These are phyloP conservation scores for Adrianichthys oophorus DNA, from an alignment of 2,797 vertebrate species.

Conservation along the genomic window DNA sequence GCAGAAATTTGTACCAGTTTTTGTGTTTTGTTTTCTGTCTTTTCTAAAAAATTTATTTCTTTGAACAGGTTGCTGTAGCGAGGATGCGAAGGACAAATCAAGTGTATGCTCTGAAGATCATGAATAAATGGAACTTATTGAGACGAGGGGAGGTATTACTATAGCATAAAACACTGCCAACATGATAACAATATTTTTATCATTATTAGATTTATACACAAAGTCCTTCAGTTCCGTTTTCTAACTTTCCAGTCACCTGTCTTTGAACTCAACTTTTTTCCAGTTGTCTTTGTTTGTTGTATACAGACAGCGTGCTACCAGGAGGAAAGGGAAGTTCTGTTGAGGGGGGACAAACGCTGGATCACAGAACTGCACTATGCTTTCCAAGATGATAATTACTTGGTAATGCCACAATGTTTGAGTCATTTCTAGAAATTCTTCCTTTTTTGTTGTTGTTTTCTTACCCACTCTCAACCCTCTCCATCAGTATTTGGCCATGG, in stretches of 20 bases:
- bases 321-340: constrained; percentile 86
- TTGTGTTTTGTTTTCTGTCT: too few relatives aligned
- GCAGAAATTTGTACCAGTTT: neutral
- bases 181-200: too few relatives aligned
- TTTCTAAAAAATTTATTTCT: neutral
- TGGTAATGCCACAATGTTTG: constrained; percentile 67
- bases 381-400: constrained; percentile 88
- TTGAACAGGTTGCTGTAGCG: constrained; percentile 80
- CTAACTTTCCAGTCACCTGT: too few relatives aligned
- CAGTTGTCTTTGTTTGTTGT: constrained; percentile 4
- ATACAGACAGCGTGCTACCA: constrained; percentile 85
- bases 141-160: constrained; percentile 79
- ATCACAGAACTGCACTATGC: constrained; percentile 89
- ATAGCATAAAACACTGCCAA: too few relatives aligned
- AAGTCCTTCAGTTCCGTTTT: too few relatives aligned
- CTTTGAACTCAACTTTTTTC: neutral
- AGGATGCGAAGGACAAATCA: constrained; percentile 80
- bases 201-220: too few relatives aligned
- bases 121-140: constrained; percentile 91
- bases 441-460: neutral
- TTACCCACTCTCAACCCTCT: neutral
- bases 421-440: neutral
- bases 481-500: constrained; percentile 86
- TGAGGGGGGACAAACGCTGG: constrained; percentile 84
- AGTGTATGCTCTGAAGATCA: constrained; percentile 88